Base-by-base conservation (phyloP, 2,888 invertebrate genomes). In the Pollenia amentaria region DNA sequence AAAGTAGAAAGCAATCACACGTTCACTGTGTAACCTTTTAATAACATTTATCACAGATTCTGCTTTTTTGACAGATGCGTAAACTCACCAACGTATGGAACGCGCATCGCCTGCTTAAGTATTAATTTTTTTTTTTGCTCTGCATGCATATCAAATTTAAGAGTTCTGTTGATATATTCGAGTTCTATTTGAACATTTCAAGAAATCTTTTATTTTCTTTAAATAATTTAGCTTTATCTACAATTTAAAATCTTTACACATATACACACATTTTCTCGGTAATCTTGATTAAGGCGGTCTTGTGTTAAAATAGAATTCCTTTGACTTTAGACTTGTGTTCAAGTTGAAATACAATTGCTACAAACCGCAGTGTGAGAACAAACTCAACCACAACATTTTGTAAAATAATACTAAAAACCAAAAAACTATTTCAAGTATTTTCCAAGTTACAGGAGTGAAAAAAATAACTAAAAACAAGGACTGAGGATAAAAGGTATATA, bases 291-390 rank as follows among this genome's bases (percentile, higher is more conserved):
- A 57, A 60, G 44, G 21, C n/a, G 12, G 29, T 65, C 67, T 70
- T 62, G 38, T 53, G 12, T 76, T 62, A n/a, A 11, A 51, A 55
- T 55, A 65, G 38, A 65, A 48, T 75, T 67, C 67, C 29, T 73
- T 81, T 75, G 51, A 67, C 51, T 65, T 73, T 44, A 40, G 14
- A 44, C 3, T 51, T 11, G 44, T 18, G n/a, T 51, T 8, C 29
- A 48, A 18, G 38, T 40, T 14, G 38, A 48, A 48, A 40, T 65
- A 65, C 46, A 55, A 57, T 55, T 65, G 65, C 9, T 73, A 14
- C n/a, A 81, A 78, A 79, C 79, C 83, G 67, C 86, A 83, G 86
- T 72, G 86, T 86, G 86, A 83, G 79, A 83, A 86, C 76, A 80
- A 83, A 86, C 83, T 76, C 60, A 65, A 67, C 86, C 86, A 67